Percentiles rank a stretch among this genome's conserved stretches.
Evolutionary conservation across 2,113 vertebrate species (phyloP).

Genomic region (Paratilapia polleni): DNA sequence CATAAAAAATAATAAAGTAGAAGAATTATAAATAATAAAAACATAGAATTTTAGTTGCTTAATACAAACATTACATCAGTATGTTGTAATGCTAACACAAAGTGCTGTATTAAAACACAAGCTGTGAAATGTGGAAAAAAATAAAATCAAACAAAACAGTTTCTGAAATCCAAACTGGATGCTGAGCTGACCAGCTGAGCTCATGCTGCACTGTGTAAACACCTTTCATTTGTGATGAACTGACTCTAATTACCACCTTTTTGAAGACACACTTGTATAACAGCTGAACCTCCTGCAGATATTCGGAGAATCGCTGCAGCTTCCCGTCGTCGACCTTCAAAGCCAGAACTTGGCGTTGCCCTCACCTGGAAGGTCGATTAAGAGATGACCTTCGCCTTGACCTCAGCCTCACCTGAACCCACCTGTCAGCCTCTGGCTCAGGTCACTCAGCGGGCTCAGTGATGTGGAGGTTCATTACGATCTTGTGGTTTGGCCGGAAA

Average conservation of each 20-base stretch:
- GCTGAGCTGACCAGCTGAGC: neutral
- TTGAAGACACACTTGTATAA: neutral
- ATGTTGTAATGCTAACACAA: too few relatives aligned
- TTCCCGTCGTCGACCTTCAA: neutral
- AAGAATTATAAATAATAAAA: too few relatives aligned
- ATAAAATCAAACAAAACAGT: neutral
- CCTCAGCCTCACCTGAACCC: neutral
- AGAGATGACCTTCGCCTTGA: neutral
- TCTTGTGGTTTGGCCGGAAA: slow-evolving; percentile 12
- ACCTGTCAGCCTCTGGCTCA: neutral
- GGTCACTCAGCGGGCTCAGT: neutral
- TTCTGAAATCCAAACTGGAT: neutral
- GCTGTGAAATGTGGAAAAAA: too few relatives aligned
- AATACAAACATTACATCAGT: too few relatives aligned
- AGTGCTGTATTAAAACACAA: too few relatives aligned
- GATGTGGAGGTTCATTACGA: neutral
- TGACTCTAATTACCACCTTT: neutral
- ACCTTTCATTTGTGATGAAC: neutral
- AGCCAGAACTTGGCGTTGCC: neutral
- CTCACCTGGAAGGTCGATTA: neutral
- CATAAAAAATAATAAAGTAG: too few relatives aligned
- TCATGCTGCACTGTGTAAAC: neutral
- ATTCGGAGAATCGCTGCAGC: neutral
- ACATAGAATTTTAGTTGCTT: too few relatives aligned
- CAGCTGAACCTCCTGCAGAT: neutral